phyloP scores from a whole-genome alignment of 1,140 invertebrate species.

The Drosophila navojoa region DNA sequence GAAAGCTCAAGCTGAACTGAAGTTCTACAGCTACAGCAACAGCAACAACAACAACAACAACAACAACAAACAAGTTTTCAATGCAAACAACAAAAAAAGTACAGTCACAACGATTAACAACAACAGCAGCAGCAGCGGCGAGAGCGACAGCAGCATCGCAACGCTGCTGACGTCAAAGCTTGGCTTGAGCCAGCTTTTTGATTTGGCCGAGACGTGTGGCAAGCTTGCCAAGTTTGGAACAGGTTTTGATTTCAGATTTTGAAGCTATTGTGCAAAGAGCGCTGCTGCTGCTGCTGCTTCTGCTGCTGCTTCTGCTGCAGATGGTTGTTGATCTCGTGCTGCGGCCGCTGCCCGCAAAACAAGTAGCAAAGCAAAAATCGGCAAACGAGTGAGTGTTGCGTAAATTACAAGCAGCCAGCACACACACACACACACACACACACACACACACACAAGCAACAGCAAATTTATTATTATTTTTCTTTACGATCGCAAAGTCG shows the following conservation, averaged over 20 bases:
- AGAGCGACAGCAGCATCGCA: slow-evolving; percentile 12
- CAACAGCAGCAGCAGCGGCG: slow-evolving; percentile 45
- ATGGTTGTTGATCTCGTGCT: slow-evolving; percentile 62
- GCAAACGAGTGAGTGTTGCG: slow-evolving; percentile 75
- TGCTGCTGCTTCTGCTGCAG: slow-evolving; percentile 19
- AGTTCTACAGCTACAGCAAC: slow-evolving; percentile 37
- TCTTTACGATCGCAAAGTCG: slow-evolving; percentile 31
- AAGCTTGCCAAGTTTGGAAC: slow-evolving; percentile 63
- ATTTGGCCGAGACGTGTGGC: slow-evolving; percentile 78
- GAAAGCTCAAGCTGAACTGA: slow-evolving; percentile 30
- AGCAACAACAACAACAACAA: not conserved
- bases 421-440: slow-evolving; percentile 5
- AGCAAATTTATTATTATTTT: slow-evolving; percentile 41
- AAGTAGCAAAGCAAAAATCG: slow-evolving; percentile 68
- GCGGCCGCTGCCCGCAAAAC: slow-evolving; percentile 48
- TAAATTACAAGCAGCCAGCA: slow-evolving; percentile 68
- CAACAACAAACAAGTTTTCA: slow-evolving; percentile 61
- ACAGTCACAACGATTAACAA: slow-evolving; percentile 69
- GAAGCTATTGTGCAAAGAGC: slow-evolving; percentile 45
- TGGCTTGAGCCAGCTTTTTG: slow-evolving; percentile 48
- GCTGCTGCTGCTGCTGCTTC: slow-evolving; percentile 36
- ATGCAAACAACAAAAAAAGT: slow-evolving; percentile 73
- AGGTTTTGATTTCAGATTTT: slow-evolving; percentile 75
- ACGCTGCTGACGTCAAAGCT: slow-evolving; percentile 37
- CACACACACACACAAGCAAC: slow-evolving; percentile 34